Base-by-base conservation (phyloP, 37 sponge, comb jelly and placozoan species). In the Diacarnus erythraeanus region DNA sequence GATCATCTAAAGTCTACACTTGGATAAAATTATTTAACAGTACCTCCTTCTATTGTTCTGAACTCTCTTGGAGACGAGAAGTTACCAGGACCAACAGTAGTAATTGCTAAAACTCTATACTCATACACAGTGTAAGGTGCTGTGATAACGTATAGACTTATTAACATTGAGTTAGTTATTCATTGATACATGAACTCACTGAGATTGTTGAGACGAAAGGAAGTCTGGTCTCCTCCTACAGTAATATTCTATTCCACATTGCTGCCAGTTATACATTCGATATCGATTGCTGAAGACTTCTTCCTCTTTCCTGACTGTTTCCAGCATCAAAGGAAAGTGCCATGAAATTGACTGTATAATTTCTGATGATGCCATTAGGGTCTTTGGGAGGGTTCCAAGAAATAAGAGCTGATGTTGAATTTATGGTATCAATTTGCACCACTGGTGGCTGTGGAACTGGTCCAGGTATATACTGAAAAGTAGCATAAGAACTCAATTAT, bases 111-210 rank as follows among this genome's bases (percentile, higher is more conserved):
- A 21, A 84, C 78, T 57, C 58, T 27, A 47, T 58, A 84, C 37
- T 71, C 10, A 35, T 84, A 84, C 21, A 57, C 60, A 51, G 58
- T 76, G 43, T 66, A 71, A 29, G 85, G 77, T 71, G 85, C 85
- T 84, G 60, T 29, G 70, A 17, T 35, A 70, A 47, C 6, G 42
- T 26, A 71, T 29, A 6, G 25, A 26, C 26, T 29, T 15, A 54
- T 56, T n/a, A 59, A 8, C 1, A 33, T 6, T 39, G 36, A 15
- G 60, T 31, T 38, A 3, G 36, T 44, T 9, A 1, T 29, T 54
- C 29, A 51, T 47, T 3, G 15, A 4, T 59, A 59, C 3, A 59
- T 4, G 9, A 9, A 42, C 85, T 77, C 21, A 84, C 85, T 77
- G 30, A 84, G 58, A 20, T 59, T 25, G n/a, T 42, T 41, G 3